Evolutionary conservation across 2,113 vertebrate species (phyloP).

Genomic region (Anguilla rostrata): DNA sequence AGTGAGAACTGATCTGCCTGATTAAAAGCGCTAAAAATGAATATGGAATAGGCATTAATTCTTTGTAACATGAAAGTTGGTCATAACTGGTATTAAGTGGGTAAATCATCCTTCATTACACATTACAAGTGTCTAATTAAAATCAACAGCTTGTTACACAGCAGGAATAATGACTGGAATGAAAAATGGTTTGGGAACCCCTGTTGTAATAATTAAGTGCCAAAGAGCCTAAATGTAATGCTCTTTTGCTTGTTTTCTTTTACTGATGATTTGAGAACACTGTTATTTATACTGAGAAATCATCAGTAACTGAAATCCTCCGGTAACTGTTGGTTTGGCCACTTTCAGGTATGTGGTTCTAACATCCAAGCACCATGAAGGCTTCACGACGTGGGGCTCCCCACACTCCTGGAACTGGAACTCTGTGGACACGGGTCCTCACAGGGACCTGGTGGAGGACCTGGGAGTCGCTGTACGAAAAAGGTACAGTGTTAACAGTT

Average conservation of each 20-base stretch:
- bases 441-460: slow-evolving; percentile 86
- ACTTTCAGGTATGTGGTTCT: slow-evolving; percentile 87
- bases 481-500: slow-evolving; percentile 61
- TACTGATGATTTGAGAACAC: no score
- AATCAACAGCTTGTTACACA: background rate
- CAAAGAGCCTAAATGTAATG: background rate
- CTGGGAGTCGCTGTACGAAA: slow-evolving; percentile 80
- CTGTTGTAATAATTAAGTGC: background rate
- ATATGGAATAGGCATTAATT: no score
- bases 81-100: no score
- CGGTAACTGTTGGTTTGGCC: background rate
- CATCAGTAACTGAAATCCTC: background rate
- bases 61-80: no score
- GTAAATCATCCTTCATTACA: no score
- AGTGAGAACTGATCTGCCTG: no score
- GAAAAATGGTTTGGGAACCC: background rate
- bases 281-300: no score
- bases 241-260: background rate
- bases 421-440: slow-evolving; percentile 81
- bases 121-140: background rate
- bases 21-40: no score
- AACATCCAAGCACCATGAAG: slow-evolving; percentile 92
- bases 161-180: background rate
- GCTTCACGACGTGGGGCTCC: slow-evolving; percentile 91
- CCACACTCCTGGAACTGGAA: slow-evolving; percentile 95